Percentiles rank a stretch among this genome's conserved stretches.
Evolutionary conservation across 2,113 vertebrate genomes (phyloP).

Genomic region (Phylloscopus trochilus): DNA sequence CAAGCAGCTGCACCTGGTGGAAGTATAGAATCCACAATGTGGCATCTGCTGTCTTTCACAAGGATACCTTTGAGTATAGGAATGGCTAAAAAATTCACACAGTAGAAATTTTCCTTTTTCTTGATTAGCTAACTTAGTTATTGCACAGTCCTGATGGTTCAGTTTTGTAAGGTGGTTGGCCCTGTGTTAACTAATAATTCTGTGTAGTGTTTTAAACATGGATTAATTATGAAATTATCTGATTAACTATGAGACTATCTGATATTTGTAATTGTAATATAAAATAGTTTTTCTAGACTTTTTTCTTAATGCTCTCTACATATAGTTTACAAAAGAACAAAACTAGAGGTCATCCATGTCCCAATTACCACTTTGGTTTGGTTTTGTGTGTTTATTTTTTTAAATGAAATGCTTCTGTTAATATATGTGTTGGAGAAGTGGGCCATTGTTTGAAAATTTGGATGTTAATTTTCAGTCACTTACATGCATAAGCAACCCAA

Average conservation of each 20-base stretch:
- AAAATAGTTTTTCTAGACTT: not conserved
- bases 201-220: not conserved
- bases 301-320: not conserved
- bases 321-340: not conserved
- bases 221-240: not conserved
- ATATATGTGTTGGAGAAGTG: not conserved
- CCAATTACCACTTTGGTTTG: not conserved
- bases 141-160: not conserved
- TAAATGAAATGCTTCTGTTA: not conserved
- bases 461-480: not conserved
- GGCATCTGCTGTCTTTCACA: not conserved
- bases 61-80: not conserved
- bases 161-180: not conserved
- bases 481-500: not conserved
- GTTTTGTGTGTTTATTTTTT: not conserved
- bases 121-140: not conserved
- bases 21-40: not conserved
- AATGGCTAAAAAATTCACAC: not conserved
- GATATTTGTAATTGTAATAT: not conserved
- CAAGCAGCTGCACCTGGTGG: not conserved
- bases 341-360: not conserved
- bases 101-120: not conserved
- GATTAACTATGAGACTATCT: not conserved
- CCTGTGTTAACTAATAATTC: not conserved
- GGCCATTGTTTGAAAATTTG: not conserved